Evolutionary conservation across 2,113 vertebrate genomes (phyloP).

Genomic region (Nothoprocta perdicaria): DNA sequence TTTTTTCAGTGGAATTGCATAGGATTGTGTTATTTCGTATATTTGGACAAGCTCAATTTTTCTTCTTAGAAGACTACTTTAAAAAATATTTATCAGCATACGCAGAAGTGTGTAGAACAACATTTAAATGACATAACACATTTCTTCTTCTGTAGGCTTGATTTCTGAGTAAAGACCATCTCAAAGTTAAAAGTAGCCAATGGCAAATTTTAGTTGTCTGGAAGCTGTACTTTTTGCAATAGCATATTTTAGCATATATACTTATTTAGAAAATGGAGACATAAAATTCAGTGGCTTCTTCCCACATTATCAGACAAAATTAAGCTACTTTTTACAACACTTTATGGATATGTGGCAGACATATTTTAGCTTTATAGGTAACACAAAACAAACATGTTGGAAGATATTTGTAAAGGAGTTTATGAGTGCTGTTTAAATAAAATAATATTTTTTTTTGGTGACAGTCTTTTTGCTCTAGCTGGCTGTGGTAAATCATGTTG

Average conservation of each 20-base stretch:
- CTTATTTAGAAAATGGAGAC: conserved; percentile 46
- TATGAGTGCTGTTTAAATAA: conserved; percentile 23
- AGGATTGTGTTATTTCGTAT: not conserved
- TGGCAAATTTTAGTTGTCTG: not conserved
- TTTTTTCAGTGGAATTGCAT: not conserved
- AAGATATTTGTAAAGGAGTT: conserved; percentile 20
- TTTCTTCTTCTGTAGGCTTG: conserved; percentile 2
- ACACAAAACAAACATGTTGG: not conserved
- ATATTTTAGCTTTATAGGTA: conserved; percentile 41
- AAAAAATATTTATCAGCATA: not conserved
- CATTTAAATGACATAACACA: not conserved
- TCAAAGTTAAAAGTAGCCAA: conserved; percentile 13
- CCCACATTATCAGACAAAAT: conserved; percentile 13
- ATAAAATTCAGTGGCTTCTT: conserved; percentile 48
- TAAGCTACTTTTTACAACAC: conserved; percentile 27
- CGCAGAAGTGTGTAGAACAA: not conserved
- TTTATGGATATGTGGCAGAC: conserved; percentile 13
- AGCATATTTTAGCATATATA: conserved; percentile 23
- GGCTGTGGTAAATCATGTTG: not conserved
- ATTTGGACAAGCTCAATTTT: not conserved
- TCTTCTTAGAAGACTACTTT: not conserved
- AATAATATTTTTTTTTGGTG: not conserved
- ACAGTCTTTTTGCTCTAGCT: not conserved
- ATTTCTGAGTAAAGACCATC: conserved; percentile 16
- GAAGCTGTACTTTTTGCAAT: not conserved